Percentiles rank a stretch among this genome's conserved stretches.
phyloP scores from a whole-genome alignment of 2,113 vertebrate species.

The Numenius arquata region DNA sequence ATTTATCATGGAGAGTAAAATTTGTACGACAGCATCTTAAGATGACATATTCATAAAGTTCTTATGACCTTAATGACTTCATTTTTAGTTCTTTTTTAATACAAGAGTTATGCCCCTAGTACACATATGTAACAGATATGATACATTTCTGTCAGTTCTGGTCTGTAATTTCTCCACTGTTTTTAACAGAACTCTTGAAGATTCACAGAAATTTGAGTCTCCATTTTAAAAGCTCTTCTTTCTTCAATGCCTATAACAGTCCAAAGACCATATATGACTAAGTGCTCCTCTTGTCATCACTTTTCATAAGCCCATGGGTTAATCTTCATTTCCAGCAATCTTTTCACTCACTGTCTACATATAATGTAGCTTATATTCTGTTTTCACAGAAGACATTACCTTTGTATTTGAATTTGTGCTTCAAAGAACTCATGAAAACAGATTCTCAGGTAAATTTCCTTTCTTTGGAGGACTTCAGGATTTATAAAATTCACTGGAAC shows the following conservation, averaged over 20 bases:
- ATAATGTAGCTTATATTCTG: background rate
- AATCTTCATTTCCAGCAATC: background rate
- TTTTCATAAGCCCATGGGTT: background rate
- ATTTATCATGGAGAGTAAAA: background rate
- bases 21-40: background rate
- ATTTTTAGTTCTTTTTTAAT: background rate
- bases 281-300: background rate
- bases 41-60: background rate
- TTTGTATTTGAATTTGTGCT: background rate
- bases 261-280: background rate
- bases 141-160: background rate
- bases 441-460: background rate
- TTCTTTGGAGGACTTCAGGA: background rate
- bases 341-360: background rate
- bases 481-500: background rate
- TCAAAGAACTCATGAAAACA: background rate
- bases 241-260: background rate
- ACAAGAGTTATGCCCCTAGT: background rate
- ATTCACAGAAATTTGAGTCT: background rate
- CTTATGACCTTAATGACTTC: background rate
- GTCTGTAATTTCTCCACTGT: background rate
- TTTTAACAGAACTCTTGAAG: background rate
- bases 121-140: fast-evolving
- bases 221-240: background rate
- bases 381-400: background rate